A percentile compares a stretch with the other conserved stretches of the same genome.
These are phyloP conservation scores for Trichogramma evanescens DNA, from an alignment of 2,888 invertebrate genomes.

Conservation along the genomic window DNA sequence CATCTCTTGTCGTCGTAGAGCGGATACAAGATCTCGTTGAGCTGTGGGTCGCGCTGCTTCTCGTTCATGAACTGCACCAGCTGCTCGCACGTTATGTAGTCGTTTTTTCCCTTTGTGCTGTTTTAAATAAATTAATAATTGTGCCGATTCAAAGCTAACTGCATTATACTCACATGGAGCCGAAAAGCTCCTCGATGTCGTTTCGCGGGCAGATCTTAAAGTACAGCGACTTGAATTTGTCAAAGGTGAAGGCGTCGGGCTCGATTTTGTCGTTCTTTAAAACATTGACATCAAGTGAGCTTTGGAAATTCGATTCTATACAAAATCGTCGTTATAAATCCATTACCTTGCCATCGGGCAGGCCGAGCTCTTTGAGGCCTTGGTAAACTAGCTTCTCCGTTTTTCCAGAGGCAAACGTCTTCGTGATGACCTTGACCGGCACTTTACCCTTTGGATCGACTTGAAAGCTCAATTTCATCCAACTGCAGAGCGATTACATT, in stretches of 20 bases:
- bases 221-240: conserved; percentile 62
- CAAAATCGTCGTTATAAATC: background rate
- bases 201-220: conserved; percentile 64
- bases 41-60: conserved; percentile 60
- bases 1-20: conserved; percentile 57
- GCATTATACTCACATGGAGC: conserved; percentile 51
- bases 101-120: conserved; percentile 50
- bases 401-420: conserved; percentile 65
- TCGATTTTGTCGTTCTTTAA: conserved; percentile 61
- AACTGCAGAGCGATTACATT: conserved; percentile 48
- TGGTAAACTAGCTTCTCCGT: conserved; percentile 65
- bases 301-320: background rate
- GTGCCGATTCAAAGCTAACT: background rate
- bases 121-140: background rate
- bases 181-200: conserved; percentile 66
- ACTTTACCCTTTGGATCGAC: conserved; percentile 61
- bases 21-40: conserved; percentile 65
- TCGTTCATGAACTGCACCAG: conserved; percentile 57
- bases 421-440: conserved; percentile 59
- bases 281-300: background rate
- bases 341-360: conserved; percentile 50
- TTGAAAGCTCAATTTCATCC: conserved; percentile 60
- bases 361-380: conserved; percentile 57
- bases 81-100: conserved; percentile 49
- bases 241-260: conserved; percentile 59